A percentile compares a stretch with the other conserved stretches of the same genome.
Conservation (phyloP, 2,113 vertebrate species). For the Chloropsis cyanopogon region DNA sequence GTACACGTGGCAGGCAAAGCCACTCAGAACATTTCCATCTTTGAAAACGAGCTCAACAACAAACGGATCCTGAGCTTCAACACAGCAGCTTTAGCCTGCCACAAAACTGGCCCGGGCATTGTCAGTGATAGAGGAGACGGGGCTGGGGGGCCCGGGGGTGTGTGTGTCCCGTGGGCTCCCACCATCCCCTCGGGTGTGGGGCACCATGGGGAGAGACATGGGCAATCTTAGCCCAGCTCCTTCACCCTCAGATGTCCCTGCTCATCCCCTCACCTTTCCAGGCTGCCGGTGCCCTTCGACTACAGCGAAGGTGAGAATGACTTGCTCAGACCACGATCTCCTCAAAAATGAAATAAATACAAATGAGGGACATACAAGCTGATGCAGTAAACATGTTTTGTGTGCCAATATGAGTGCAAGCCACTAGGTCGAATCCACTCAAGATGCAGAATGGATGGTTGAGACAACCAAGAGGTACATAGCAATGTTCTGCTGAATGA, state of each 20-base stretch:
- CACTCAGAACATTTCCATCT: not conserved
- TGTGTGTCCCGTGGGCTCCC: rapidly evolving
- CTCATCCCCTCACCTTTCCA: not conserved
- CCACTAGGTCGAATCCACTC: not conserved
- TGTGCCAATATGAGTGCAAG: not conserved
- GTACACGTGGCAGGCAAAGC: rapidly evolving
- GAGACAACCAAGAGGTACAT: not conserved
- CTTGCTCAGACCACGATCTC: rapidly evolving
- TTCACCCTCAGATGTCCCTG: not conserved
- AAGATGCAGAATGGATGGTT: not conserved
- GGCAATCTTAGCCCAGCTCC: not conserved
- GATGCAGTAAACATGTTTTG: not conserved
- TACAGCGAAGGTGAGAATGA: not conserved
- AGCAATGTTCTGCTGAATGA: not conserved
- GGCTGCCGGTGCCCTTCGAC: not conserved
- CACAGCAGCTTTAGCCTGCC: not conserved
- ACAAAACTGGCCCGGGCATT: not conserved
- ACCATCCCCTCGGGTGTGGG: rapidly evolving
- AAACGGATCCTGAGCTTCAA: not conserved
- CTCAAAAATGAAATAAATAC: not conserved
- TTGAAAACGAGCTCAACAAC: not conserved
- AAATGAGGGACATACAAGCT: not conserved
- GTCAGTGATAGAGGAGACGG: rapidly evolving
- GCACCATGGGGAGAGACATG: rapidly evolving
- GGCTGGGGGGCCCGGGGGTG: rapidly evolving